phyloP scores from a whole-genome alignment of 2,797 vertebrate genomes.

The Graptemys geographica region DNA sequence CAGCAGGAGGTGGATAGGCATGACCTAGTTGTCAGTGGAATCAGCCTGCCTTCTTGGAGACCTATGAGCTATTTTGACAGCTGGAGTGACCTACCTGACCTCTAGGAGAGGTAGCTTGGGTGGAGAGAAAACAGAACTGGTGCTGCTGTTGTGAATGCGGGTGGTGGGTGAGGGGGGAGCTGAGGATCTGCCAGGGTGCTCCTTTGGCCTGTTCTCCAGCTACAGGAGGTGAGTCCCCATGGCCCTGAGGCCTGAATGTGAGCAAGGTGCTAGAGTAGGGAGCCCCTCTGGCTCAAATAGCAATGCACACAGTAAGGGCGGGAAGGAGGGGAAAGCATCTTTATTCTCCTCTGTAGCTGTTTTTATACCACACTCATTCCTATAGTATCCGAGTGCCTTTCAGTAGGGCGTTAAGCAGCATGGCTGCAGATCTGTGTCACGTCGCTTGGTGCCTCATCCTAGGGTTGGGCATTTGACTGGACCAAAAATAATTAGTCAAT shows the following conservation, averaged over 20 bases:
- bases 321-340: not conserved
- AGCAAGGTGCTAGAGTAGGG: not conserved
- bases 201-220: not conserved
- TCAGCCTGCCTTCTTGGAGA: not conserved
- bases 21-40: constrained; percentile 73
- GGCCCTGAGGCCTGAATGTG: not conserved
- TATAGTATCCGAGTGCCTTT: not conserved
- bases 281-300: not conserved
- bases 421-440: not conserved
- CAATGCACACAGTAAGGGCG: not conserved
- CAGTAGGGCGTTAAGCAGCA: too few species aligned
- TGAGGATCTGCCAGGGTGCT: not conserved
- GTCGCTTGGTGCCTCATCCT: not conserved
- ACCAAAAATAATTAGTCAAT: not conserved
- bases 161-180: not conserved
- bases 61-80: constrained; percentile 52
- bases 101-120: not conserved
- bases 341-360: not conserved
- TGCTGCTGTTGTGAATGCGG: not conserved
- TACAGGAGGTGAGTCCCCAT: not conserved
- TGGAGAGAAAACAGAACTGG: not conserved
- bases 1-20: constrained; percentile 38
- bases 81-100: constrained; percentile 19
- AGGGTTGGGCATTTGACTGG: not conserved
- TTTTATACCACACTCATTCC: not conserved